These are phyloP conservation scores for Drosophila willistoni DNA, from an alignment of 1,140 invertebrate genomes.

Conservation along the genomic window DNA sequence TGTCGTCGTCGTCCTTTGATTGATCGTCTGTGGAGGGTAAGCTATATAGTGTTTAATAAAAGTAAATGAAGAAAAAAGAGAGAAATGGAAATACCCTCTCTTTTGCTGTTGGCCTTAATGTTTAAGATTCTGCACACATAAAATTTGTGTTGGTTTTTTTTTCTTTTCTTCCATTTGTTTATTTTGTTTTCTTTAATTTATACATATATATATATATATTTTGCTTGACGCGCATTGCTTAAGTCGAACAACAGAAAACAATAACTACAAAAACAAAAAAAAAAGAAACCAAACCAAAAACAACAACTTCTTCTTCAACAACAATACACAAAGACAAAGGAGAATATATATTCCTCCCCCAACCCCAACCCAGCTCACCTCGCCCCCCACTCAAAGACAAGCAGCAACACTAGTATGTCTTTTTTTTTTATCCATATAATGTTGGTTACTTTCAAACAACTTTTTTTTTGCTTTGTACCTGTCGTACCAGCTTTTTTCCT, in stretches of 20 bases:
- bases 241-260: conserved; percentile 34
- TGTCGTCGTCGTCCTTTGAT: conserved; percentile 9
- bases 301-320: background rate
- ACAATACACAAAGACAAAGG: conserved; percentile 12
- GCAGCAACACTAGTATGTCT: background rate
- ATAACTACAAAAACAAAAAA: conserved; percentile 13
- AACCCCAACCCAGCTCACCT: too few species aligned
- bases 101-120: conserved; percentile 26
- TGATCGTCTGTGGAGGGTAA: conserved; percentile 29
- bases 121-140: conserved; percentile 42
- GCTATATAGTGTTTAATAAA: conserved; percentile 46
- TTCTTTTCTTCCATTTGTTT: conserved; percentile 37
- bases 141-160: conserved; percentile 47
- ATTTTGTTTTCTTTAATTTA: conserved; percentile 42
- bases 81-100: conserved; percentile 22
- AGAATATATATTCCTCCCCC: background rate
- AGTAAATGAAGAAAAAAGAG: background rate
- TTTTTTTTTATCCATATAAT: background rate
- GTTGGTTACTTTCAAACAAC: conserved; percentile 12
- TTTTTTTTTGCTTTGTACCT: conserved; percentile 2
- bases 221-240: conserved; percentile 62
- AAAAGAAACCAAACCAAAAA: conserved; percentile 21
- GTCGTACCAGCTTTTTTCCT: conserved; percentile 1
- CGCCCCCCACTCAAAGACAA: background rate
- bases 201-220: conserved; percentile 5